These are phyloP conservation scores for rat (Rattus norvegicus) DNA, from an alignment of 2,113 vertebrate species.

Conservation along the genomic window GRCr8 NC_086022.1:62338001-62338500, in stretches of 20 bases:
- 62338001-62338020: neutral
- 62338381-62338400: neutral
- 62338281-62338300: neutral
- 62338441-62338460: neutral
- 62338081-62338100: constrained; percentile 3
- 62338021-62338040: neutral
- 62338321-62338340: neutral
- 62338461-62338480: neutral
- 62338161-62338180: neutral
- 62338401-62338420: neutral
- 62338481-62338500: neutral
- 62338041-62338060: neutral
- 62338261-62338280: neutral
- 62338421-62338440: neutral
- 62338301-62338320: neutral
- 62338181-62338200: neutral
- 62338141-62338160: neutral
- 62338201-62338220: neutral
- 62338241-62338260: neutral
- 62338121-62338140: neutral
- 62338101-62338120: neutral
- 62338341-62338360: neutral
- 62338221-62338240: neutral
- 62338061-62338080: neutral
- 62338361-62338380: neutral